These are phyloP conservation scores for Hirtodrosophila trivittata DNA, from an alignment of 2,888 invertebrate species.

Conservation along the genomic window DNA sequence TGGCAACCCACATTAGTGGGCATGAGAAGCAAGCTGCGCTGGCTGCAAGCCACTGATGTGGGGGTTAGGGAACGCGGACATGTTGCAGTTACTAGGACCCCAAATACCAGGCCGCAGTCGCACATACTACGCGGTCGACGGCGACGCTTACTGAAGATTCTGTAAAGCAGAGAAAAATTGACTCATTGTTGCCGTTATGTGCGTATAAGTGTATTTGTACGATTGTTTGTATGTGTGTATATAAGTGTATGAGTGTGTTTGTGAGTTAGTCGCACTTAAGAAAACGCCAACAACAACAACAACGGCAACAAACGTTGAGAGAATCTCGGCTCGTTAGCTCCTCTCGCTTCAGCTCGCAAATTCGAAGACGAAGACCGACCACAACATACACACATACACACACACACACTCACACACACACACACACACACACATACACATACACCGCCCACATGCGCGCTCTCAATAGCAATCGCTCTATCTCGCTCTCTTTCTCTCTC, in stretches of 20 bases:
- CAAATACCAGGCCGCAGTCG: constrained; percentile 62
- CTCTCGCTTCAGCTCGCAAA: constrained; percentile 44
- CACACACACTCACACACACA: constrained; percentile 7
- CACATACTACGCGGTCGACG: constrained; percentile 71
- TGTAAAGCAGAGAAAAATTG: constrained; percentile 37
- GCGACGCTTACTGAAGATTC: constrained; percentile 50
- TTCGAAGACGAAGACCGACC: constrained; percentile 46
- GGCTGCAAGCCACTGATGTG: constrained; percentile 1
- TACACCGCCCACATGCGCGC: constrained; percentile 53
- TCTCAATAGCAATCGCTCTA: constrained; percentile 59
- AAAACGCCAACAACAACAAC: constrained; percentile 66
- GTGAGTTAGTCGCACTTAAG: constrained; percentile 55
- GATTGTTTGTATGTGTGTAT: neutral
- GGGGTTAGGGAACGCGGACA: neutral
- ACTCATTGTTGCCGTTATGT: constrained; percentile 37
- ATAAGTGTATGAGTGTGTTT: constrained; percentile 14
- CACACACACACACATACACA: constrained; percentile 4
- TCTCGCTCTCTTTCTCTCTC: constrained; percentile 18
- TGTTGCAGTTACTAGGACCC: constrained; percentile 34
- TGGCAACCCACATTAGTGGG: constrained; percentile 78
- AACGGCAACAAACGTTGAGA: constrained; percentile 57
- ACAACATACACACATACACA: constrained; percentile 10
- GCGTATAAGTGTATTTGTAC: constrained; percentile 10
- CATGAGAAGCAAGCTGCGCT: constrained; percentile 32
- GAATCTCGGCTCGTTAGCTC: constrained; percentile 47